Evolutionary conservation across 2,113 vertebrate genomes (phyloP), one percentile per base, ranked within the genome.

Genomic region (Leucopsar rothschildi): DNA sequence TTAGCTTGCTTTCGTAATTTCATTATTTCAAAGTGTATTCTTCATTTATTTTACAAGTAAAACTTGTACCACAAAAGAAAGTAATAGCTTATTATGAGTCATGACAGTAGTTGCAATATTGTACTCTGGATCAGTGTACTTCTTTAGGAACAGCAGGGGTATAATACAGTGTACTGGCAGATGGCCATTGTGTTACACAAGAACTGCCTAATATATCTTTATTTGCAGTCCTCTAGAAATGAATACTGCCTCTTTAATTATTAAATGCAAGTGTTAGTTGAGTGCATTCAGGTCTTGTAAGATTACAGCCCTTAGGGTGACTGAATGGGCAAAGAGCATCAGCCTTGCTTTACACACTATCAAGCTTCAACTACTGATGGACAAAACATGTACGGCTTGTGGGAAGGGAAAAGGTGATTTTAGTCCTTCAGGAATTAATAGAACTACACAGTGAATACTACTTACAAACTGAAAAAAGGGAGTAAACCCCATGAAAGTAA

Each of bases 391-490:
- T 77, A 87, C 2, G 7, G 80, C 90, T 93, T 86, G 73, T 52
- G 94, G 93, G 88, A 92, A 89, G 88, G 79, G 83, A 95, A 75
- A 82, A 92, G 59, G 94, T 97, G 98, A 93, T 63, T 60, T 93
- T 97, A 97, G 82, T 86, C 93, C 88, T 96, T 96, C 23, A 27
- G 78, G 85, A 93, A 95, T 88, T 79, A 96, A 94, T 4, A 92
- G 81, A 97, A 80, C 37, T 80, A 81, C 88, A 86, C 94, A 95
- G 82, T 95, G 93, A 94, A 96, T 93, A 92, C 98, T 99, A 99
- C 99, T 99, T 99, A 99, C 99, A 99, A 99, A 99, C 98, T 98
- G 99, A 99, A 98, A 99, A 98, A 98, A 99, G 98, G 98, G 98
- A 98, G 97, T 98, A 98, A 98, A 99, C 98, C 97, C 98, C 99